Evolutionary conservation across 2,888 invertebrate genomes (phyloP).

Genomic region (Hybos culiciformis): DNA sequence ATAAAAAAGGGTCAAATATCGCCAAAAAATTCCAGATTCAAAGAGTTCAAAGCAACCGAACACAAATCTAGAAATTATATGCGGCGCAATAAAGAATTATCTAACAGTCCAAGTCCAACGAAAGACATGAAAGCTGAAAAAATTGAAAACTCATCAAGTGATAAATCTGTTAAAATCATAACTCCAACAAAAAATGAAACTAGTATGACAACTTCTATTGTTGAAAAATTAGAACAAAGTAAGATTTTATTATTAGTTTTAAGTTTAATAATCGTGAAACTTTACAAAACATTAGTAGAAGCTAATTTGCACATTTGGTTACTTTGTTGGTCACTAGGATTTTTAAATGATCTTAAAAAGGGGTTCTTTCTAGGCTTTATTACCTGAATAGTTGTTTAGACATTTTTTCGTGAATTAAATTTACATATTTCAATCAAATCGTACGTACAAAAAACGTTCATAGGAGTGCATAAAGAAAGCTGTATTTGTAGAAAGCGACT

Average conservation of each 20-base stretch:
- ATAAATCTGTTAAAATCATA: neutral
- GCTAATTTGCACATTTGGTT: constrained; percentile 16
- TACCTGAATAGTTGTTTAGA: too few relatives aligned
- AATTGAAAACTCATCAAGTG: neutral
- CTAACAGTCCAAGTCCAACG: constrained; percentile 40
- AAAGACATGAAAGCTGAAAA: constrained; percentile 13
- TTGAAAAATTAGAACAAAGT: constrained; percentile 14
- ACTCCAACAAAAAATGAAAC: neutral
- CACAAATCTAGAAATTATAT: constrained; percentile 50
- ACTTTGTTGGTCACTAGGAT: too few relatives aligned
- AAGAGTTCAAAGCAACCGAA: constrained; percentile 41
- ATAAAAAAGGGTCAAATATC: neutral
- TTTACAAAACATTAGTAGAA: too few relatives aligned
- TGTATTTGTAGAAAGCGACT: too few relatives aligned
- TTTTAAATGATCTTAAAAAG: too few relatives aligned
- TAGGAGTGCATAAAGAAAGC: too few relatives aligned
- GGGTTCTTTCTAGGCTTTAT: too few relatives aligned
- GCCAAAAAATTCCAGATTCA: constrained; percentile 29
- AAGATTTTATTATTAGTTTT: too few relatives aligned
- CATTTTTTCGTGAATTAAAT: too few relatives aligned
- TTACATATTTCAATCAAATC: too few relatives aligned
- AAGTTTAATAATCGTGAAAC: too few relatives aligned
- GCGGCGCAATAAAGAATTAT: constrained; percentile 47
- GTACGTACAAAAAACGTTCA: too few relatives aligned
- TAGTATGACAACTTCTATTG: constrained; percentile 3